Percentiles rank a stretch among this genome's conserved stretches.
Conservation (phyloP, 2,797 vertebrate species). For the Microctenopoma stevenorrisi region DNA sequence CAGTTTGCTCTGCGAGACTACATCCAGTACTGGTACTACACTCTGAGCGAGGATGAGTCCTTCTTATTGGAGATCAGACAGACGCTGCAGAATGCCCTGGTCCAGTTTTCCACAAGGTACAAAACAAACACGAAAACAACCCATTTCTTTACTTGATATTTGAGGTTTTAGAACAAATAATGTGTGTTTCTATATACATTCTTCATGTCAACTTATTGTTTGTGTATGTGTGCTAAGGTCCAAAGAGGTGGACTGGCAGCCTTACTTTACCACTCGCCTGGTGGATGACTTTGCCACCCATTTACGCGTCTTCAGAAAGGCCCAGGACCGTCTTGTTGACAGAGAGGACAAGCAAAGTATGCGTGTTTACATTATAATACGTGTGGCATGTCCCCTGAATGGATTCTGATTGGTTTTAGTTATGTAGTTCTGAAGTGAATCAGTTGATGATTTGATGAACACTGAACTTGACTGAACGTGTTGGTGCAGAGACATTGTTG, state of each 20-base stretch:
- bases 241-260: constrained; percentile 99
- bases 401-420: not conserved
- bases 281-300: constrained; percentile 99
- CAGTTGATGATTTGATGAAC: not conserved
- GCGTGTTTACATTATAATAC: not conserved
- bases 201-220: not conserved
- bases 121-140: not conserved
- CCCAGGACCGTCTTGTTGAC: constrained; percentile 93
- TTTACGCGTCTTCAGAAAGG: constrained; percentile 97
- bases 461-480: not conserved
- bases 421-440: not conserved
- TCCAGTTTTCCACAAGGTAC: constrained; percentile 97
- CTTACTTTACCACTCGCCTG: constrained; percentile 98
- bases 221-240: constrained; percentile 58
- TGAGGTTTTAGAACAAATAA: not conserved
- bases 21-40: constrained; percentile 99
- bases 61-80: constrained; percentile 98
- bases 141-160: not conserved
- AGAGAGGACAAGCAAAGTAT: constrained; percentile 94
- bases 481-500: not conserved
- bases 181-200: not conserved
- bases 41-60: constrained; percentile 96
- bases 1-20: constrained; percentile 99
- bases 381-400: not conserved
- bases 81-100: constrained; percentile 95